phyloP scores from a whole-genome alignment of 1,140 invertebrate genomes.

The Hesperophylax magnus region DNA sequence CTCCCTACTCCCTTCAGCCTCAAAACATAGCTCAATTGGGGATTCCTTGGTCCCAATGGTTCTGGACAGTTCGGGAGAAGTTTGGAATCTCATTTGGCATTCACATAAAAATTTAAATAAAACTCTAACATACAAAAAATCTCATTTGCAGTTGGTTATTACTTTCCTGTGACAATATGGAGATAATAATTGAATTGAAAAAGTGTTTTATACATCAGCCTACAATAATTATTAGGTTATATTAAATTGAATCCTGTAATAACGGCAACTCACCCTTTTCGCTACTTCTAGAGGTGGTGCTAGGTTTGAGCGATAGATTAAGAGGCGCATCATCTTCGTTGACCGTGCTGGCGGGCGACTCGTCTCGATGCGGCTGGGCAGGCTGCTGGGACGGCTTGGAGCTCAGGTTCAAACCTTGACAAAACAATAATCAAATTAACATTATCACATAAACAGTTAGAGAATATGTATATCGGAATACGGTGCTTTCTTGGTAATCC shows the following conservation, averaged over 20 bases:
- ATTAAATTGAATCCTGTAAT: not conserved
- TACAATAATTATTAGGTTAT: not conserved
- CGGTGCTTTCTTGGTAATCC: too few relatives aligned
- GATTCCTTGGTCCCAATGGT: too few relatives aligned
- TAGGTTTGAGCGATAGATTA: constrained; percentile 85
- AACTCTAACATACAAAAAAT: too few relatives aligned
- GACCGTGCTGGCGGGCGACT: constrained; percentile 65
- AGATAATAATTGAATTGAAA: not conserved
- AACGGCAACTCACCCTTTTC: not conserved
- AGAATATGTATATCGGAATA: too few relatives aligned
- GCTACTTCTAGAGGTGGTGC: constrained; percentile 59
- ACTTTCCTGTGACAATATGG: not conserved
- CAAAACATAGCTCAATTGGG: too few relatives aligned
- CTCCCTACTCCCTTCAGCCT: too few relatives aligned
- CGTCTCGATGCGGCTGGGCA: constrained; percentile 63
- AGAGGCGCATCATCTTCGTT: constrained; percentile 81
- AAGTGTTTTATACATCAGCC: not conserved
- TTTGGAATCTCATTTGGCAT: too few relatives aligned
- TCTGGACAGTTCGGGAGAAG: too few relatives aligned
- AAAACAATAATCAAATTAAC: not conserved
- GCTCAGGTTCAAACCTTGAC: constrained; percentile 64
- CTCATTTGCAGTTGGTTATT: too few relatives aligned
- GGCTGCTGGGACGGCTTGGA: constrained; percentile 65
- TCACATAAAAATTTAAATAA: too few relatives aligned
- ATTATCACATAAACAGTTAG: not conserved